Base-by-base conservation (phyloP, 2,797 vertebrate species). In the Meda fulgida region DNA sequence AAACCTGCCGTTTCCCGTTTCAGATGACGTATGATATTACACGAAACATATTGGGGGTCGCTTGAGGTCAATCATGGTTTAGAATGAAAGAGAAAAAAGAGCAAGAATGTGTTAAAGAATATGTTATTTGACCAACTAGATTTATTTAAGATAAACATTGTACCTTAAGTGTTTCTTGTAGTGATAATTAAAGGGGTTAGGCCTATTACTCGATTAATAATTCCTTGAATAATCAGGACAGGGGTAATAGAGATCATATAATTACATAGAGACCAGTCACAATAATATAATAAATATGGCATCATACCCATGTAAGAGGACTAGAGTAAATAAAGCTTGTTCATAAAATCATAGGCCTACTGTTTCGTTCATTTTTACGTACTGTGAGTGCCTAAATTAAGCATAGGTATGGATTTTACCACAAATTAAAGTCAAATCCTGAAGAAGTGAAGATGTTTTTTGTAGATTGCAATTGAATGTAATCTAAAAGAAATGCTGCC, bases 401-500 rank as follows among this genome's bases (percentile, higher is more conserved):
- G 14, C 16, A 48, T 29, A 2, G 19, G 11, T 51, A 21, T 75
- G 48, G 18, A 10, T 21, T 75, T 51, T 7, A 53, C 13, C n/a
- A 55, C 19, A 55, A 14, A 34, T 34, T 21, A 10, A 75, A 75
- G 29, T 36, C 29, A n/a, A 55, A 53, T 3, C 26, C 26, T 53
- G 72, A 13, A 36, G 29, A 36, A 23, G 3, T 36, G 11, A 53
- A 75, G 51, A 26, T 21, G 3, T 36, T 38, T 82, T n/a, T 26
- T 46, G 36, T 26, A 36, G 31, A 69, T 34, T 38, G 21, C n/a
- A 31, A 19, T 16, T 36, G 14, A 14, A 34, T 26, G 7, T 14
- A 36, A 53, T 66, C n/a, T 9, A n/a, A 31, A 55, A 31, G n/a
- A 84, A 46, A 84, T 78, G 65, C 73, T 69, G 83, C 83, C 83